phyloP scores from a whole-genome alignment of 2,797 vertebrate genomes.

The Chrysocyon brachyurus region DNA sequence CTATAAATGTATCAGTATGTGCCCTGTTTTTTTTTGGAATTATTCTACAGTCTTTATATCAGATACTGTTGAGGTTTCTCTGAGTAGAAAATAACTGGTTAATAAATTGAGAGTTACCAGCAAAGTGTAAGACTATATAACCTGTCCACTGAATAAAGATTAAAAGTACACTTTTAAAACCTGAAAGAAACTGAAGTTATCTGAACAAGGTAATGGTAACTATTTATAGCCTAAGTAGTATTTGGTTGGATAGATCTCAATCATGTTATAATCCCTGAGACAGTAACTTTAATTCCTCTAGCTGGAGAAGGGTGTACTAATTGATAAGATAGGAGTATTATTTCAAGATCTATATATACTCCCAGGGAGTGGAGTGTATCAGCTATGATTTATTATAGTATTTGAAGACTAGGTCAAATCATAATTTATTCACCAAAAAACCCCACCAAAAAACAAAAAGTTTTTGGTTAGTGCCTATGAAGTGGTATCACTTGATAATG shows the following conservation, averaged over 20 bases:
- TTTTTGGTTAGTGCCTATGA: background rate
- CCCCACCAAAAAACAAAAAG: background rate
- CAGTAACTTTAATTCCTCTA: slow-evolving; percentile 41
- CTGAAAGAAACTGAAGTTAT: slow-evolving; percentile 6
- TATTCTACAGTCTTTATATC: slow-evolving; percentile 8
- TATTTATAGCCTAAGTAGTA: slow-evolving; percentile 2
- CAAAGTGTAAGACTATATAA: slow-evolving; percentile 32
- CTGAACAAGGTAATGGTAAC: background rate
- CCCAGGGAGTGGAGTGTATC: slow-evolving; percentile 22
- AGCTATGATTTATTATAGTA: slow-evolving; percentile 55
- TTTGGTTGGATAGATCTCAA: background rate
- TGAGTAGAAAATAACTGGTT: slow-evolving; percentile 21
- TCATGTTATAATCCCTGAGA: slow-evolving; percentile 1
- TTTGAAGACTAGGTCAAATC: slow-evolving; percentile 51
- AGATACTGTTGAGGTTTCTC: background rate
- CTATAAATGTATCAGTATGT: background rate
- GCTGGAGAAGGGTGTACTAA: background rate
- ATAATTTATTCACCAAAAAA: slow-evolving; percentile 40
- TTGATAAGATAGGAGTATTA: slow-evolving; percentile 6
- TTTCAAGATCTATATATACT: slow-evolving; percentile 51
- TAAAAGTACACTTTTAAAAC: slow-evolving; percentile 48
- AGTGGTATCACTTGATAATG: background rate
- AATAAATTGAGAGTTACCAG: slow-evolving; percentile 9
- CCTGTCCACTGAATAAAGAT: background rate
- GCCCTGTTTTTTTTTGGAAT: background rate